phyloP scores from a whole-genome alignment of 2,888 invertebrate species.

The Alentia gelatinosa region DNA sequence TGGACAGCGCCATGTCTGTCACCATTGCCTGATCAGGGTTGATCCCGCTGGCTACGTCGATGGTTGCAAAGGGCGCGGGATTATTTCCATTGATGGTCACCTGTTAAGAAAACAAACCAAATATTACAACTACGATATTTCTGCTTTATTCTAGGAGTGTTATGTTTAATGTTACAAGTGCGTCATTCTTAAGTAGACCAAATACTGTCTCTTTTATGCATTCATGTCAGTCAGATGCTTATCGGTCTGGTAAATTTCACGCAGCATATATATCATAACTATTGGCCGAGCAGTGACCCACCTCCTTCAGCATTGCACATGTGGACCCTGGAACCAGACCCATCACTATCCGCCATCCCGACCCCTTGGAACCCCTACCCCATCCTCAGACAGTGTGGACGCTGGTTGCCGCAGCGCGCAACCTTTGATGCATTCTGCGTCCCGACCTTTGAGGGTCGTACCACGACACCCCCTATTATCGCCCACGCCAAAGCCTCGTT shows the following conservation, averaged over 20 bases:
- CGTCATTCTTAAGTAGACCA: too few species aligned
- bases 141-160: too few species aligned
- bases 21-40: not conserved
- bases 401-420: not conserved
- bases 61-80: not conserved
- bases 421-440: constrained; percentile 29
- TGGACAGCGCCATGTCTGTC: constrained; percentile 36
- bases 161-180: too few species aligned
- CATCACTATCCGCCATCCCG: not conserved
- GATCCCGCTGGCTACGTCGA: not conserved
- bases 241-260: not conserved
- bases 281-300: not conserved
- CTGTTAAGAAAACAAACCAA: constrained; percentile 11
- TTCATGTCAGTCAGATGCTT: too few species aligned
- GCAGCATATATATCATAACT: not conserved
- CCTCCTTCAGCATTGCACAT: not conserved
- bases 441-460: not conserved
- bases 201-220: too few species aligned
- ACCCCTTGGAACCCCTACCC: not conserved
- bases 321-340: not conserved
- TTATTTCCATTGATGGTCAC: constrained; percentile 30
- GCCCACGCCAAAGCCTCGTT: not conserved
- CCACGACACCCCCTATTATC: not conserved
- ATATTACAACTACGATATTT: too few species aligned
- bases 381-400: not conserved